Evolutionary conservation across 1,140 invertebrate species (phyloP).

Genomic region (Tachypleus tridentatus): DNA sequence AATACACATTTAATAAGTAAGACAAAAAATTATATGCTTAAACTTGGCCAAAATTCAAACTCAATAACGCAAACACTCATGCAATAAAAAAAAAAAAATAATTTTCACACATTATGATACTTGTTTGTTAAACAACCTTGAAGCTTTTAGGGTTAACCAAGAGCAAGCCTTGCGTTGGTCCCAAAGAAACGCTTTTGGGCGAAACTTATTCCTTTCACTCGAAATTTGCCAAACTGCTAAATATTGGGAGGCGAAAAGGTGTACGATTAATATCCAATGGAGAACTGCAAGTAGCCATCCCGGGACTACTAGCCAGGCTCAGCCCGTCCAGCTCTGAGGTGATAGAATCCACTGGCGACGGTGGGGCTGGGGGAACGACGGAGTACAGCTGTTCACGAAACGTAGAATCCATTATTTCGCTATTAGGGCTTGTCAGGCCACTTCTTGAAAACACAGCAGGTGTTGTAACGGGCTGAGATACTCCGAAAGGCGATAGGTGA

Average conservation of each 20-base stretch:
- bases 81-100: too few species aligned
- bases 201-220: not conserved
- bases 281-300: not conserved
- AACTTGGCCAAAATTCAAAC: too few species aligned
- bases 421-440: not conserved
- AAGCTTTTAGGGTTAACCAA: too few species aligned
- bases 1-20: too few species aligned
- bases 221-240: conserved; percentile 11
- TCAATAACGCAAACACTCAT: too few species aligned
- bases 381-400: conserved; percentile 4
- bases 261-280: conserved; percentile 7
- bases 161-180: too few species aligned
- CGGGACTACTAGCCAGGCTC: not conserved
- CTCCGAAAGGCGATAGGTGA: not conserved
- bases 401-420: not conserved
- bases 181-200: too few species aligned
- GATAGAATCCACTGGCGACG: conserved; percentile 18
- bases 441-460: not conserved
- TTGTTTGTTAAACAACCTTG: too few species aligned
- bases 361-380: not conserved
- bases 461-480: not conserved
- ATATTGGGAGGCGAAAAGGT: conserved; percentile 15
- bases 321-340: conserved; percentile 18
- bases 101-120: too few species aligned
- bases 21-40: too few species aligned